Evolutionary conservation across 2,797 vertebrate species (phyloP).

Genomic region (Amblyopsis hoosieri): DNA sequence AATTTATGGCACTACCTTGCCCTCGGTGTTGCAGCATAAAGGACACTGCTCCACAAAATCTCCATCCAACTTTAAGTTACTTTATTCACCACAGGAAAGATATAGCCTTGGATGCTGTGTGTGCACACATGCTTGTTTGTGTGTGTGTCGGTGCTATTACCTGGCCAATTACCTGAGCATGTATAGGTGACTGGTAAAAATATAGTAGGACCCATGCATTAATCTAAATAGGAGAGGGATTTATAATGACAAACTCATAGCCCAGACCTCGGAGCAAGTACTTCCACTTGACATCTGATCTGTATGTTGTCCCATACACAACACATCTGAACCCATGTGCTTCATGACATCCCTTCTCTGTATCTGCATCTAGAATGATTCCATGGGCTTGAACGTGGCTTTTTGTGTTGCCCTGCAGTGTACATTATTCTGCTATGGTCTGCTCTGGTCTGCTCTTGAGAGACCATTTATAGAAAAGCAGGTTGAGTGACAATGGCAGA

Average conservation of each 20-base stretch:
- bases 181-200: conserved; percentile 14
- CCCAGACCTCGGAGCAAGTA: neutral
- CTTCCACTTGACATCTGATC: neutral
- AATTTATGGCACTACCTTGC: conserved; percentile 50
- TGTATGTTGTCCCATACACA: neutral
- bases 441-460: too few species aligned
- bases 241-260: neutral
- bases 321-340: conserved; percentile 1
- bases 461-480: too few species aligned
- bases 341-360: neutral
- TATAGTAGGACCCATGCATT: conserved; percentile 13
- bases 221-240: neutral
- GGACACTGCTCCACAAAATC: conserved; percentile 50
- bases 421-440: too few species aligned
- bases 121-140: neutral
- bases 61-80: conserved; percentile 28
- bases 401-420: too few species aligned
- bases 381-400: too few species aligned
- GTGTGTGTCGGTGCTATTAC: neutral
- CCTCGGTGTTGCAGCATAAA: conserved; percentile 57
- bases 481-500: too few species aligned
- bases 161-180: neutral
- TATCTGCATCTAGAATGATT: neutral
- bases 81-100: conserved; percentile 18
- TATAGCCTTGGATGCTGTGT: conserved; percentile 25